Percentiles rank a stretch among this genome's conserved stretches.
These are phyloP conservation scores for Bungarus multicinctus DNA, from an alignment of 2,113 vertebrate species.

Conservation along the genomic window DNA sequence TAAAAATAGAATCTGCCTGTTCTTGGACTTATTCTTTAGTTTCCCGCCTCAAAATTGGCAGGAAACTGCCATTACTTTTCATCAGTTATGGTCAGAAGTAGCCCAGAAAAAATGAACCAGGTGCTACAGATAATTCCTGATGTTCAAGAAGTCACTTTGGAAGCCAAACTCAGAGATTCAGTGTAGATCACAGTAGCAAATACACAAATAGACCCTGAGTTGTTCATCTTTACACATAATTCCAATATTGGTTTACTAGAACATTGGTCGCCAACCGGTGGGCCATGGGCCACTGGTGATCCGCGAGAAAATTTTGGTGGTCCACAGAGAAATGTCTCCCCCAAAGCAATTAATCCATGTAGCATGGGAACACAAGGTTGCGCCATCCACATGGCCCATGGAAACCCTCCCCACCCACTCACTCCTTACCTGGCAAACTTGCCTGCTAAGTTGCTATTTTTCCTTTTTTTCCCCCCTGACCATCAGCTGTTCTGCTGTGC, in stretches of 20 bases:
- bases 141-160: background rate
- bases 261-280: too few relatives aligned
- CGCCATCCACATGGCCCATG: too few relatives aligned
- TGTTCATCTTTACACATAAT: background rate
- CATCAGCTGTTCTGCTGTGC: too few relatives aligned
- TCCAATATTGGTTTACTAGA: background rate
- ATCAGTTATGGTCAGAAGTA: background rate
- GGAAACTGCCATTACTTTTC: background rate
- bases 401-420: too few relatives aligned
- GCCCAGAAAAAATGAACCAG: background rate
- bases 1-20: background rate
- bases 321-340: too few relatives aligned
- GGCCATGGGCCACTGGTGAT: too few relatives aligned
- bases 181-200: background rate
- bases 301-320: too few relatives aligned
- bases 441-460: too few relatives aligned
- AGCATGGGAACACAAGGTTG: too few relatives aligned
- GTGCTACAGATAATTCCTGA: background rate
- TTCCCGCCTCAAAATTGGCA: background rate
- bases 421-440: too few relatives aligned
- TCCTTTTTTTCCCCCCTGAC: too few relatives aligned
- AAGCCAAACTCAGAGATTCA: background rate
- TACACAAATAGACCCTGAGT: background rate
- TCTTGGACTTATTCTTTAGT: background rate
- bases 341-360: too few relatives aligned